Evolutionary conservation across 2,888 invertebrate species (phyloP), one percentile per base, ranked within the genome.

Genomic region (Strigamia maritima): DNA sequence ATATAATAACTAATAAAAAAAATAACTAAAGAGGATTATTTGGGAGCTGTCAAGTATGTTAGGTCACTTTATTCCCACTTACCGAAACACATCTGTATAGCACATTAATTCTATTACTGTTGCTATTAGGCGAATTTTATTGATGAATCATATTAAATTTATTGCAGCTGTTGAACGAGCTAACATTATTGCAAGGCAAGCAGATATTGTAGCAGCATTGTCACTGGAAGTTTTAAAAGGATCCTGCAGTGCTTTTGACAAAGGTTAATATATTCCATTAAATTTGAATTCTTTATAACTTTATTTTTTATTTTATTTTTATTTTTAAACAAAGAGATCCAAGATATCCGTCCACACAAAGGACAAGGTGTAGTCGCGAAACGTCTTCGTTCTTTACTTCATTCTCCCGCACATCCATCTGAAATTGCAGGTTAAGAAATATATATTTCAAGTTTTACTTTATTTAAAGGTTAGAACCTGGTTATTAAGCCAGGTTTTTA

Each of bases 161-260:
- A 28, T 75, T 8, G 31, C 81, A 88, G 91, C 90, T 6, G 87
- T 90, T 1, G 89, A 90, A 83, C 84, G 90, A 81, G 88, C 90
- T 0, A 86, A 87, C 70, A 87, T 87, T 79, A 88, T 91, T 78
- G 89, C 90, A 1, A 85, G 88, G 80, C 91, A 91, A 83, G 90
- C 90, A 0, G 91, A 91, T 83, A 88, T 91, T 8, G 89, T 91
- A 12, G 90, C 90, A 0, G 90, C 90, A 0, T 84, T 91, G 78
- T 89, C 90, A 1, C 84, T 91, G 65, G 91, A 91, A 83, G 91
- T 90, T 1, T 85, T 91, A 76, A 91, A 91, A 84, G 91, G 91
- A 79, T 90, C 90, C 2, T 89, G 89, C 0, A 85, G 88, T 81
- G 90, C 91, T 19, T 91, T 90, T 84, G 90, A 90, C 84, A 87